Conservation (phyloP, 1,140 invertebrate species). For the Zaprionus gabonicus region DNA sequence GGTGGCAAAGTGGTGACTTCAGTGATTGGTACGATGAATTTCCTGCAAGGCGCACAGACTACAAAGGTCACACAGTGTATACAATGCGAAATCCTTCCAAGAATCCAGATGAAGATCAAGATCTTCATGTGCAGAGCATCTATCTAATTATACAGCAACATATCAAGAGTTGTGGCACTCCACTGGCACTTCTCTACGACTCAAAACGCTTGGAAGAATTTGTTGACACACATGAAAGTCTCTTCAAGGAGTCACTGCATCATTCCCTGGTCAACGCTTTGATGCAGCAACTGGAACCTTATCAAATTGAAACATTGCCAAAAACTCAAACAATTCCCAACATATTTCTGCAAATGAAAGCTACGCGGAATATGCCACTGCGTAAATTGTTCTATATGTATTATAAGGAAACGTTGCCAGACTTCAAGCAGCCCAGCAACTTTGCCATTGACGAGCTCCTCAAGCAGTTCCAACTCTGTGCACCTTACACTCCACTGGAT, state of each 20-base stretch:
- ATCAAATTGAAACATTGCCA: background rate
- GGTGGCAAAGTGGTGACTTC: conserved; percentile 46
- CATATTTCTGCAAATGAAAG: conserved; percentile 33
- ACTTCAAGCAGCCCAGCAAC: background rate
- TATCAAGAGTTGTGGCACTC: background rate
- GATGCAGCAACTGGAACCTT: conserved; percentile 15
- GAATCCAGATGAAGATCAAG: background rate
- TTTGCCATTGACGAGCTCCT: conserved; percentile 24
- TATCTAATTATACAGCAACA: conserved; percentile 29
- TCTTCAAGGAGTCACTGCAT: conserved; percentile 20
- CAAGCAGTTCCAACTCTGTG: conserved; percentile 20
- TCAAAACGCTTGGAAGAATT: conserved; percentile 7
- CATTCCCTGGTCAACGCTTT: conserved; percentile 11
- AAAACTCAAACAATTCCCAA: background rate
- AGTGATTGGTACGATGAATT: conserved; percentile 42
- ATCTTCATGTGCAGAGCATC: background rate
- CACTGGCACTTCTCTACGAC: conserved; percentile 32
- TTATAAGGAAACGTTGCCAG: conserved; percentile 23
- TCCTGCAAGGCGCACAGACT: background rate
- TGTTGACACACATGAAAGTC: background rate
- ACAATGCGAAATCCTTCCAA: background rate
- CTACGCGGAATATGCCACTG: background rate
- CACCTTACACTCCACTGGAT: conserved; percentile 21
- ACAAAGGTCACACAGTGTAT: conserved; percentile 9
- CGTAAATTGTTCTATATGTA: conserved; percentile 30